These are phyloP conservation scores for Cheumatopsyche charites DNA, from an alignment of 1,140 invertebrate genomes.

Conservation along the genomic window DNA sequence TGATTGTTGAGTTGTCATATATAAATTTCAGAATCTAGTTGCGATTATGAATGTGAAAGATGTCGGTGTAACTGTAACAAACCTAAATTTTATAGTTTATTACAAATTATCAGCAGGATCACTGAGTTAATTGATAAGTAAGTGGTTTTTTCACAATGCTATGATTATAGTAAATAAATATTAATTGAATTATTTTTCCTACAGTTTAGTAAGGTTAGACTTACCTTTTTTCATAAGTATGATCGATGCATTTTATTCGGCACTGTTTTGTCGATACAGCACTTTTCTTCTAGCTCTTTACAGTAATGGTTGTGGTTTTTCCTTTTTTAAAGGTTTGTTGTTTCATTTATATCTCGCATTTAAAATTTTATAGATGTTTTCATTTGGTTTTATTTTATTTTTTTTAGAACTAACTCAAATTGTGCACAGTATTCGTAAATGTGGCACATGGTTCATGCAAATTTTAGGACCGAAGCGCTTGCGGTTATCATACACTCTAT, in stretches of 20 bases:
- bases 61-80: conserved; percentile 21
- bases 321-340: conserved; percentile 30
- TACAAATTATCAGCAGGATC: conserved; percentile 16
- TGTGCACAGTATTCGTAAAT: conserved; percentile 1
- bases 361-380: neutral
- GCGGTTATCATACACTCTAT: conserved; percentile 3
- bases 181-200: conserved; percentile 10
- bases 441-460: conserved; percentile 12
- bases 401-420: conserved; percentile 24
- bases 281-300: conserved; percentile 2
- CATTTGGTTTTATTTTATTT: neutral
- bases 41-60: neutral
- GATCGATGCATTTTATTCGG: conserved; percentile 13
- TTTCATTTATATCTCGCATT: neutral
- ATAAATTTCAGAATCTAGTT: neutral
- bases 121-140: conserved; percentile 29
- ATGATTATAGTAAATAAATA: no score
- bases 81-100: conserved; percentile 29
- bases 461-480: conserved; percentile 21
- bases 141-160: conserved; percentile 10
- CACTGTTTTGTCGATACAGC: conserved; percentile 22
- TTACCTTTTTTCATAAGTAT: neutral
- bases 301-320: conserved; percentile 15
- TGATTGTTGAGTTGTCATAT: no score
- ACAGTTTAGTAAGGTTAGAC: conserved; percentile 22